phyloP scores from a whole-genome alignment of 1,140 invertebrate genomes.

The Campodea augens region DNA sequence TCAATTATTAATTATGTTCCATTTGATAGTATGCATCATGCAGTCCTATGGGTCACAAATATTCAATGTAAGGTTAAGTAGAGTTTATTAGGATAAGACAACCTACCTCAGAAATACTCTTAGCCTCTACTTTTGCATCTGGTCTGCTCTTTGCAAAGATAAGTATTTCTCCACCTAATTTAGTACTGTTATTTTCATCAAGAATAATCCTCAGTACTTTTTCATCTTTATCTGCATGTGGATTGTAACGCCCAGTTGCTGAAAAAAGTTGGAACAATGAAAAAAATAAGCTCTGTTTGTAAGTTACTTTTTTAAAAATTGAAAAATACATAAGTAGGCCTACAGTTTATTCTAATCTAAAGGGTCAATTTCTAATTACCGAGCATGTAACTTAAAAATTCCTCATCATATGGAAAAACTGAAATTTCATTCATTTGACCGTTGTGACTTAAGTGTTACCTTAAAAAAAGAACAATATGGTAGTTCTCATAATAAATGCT shows the following conservation, averaged over 20 bases:
- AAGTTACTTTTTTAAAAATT: neutral
- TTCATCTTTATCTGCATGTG: constrained; percentile 19
- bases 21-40: too few species aligned
- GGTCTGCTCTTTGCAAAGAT: constrained; percentile 30
- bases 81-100: too few species aligned
- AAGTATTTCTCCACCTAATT: constrained; percentile 29
- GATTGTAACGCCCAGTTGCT: constrained; percentile 32
- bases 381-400: too few species aligned
- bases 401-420: constrained; percentile 7
- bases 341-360: neutral
- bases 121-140: constrained; percentile 27
- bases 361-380: too few species aligned
- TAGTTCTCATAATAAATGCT: too few species aligned
- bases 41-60: too few species aligned
- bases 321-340: constrained; percentile 5
- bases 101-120: constrained; percentile 24
- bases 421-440: neutral
- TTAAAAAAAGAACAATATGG: too few species aligned
- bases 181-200: constrained; percentile 26
- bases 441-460: too few species aligned
- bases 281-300: constrained; percentile 1
- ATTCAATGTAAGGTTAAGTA: too few species aligned
- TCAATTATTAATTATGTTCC: too few species aligned
- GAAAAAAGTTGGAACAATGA: too few species aligned
- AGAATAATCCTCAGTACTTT: constrained; percentile 28